A percentile compares a stretch with the other conserved stretches of the same genome.
Conservation (phyloP, 2,888 invertebrate species). For the Choreutis nemorana region DNA sequence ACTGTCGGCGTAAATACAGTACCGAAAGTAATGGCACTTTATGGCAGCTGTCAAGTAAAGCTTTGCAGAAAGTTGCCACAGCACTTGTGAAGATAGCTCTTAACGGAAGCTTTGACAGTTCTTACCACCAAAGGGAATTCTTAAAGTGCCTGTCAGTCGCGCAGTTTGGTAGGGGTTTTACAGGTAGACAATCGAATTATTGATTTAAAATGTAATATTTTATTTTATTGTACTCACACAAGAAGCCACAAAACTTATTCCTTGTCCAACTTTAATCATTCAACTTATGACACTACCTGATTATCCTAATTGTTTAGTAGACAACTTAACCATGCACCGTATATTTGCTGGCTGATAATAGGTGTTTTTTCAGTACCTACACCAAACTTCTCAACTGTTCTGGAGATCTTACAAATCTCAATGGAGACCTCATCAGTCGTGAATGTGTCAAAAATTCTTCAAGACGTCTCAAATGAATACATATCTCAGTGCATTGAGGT, state of each 20-base stretch:
- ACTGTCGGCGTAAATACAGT: slow-evolving; percentile 46
- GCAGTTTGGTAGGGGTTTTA: slow-evolving; percentile 64
- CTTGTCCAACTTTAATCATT: slow-evolving; percentile 1
- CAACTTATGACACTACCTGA: slow-evolving; percentile 1
- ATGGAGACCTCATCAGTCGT: slow-evolving; percentile 62
- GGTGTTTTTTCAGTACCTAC: slow-evolving; percentile 38
- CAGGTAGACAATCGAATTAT: slow-evolving; percentile 26
- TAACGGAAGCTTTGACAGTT: slow-evolving; percentile 68
- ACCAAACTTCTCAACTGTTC: slow-evolving; percentile 42
- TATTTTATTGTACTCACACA: not conserved
- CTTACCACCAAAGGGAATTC: slow-evolving; percentile 70
- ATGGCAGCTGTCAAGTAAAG: slow-evolving; percentile 54
- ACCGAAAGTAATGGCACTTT: slow-evolving; percentile 28
- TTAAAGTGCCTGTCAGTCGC: slow-evolving; percentile 65
- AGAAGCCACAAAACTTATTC: not conserved
- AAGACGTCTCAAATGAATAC: slow-evolving; percentile 46
- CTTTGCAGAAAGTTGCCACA: slow-evolving; percentile 64
- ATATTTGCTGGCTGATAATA: not conserved
- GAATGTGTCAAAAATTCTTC: slow-evolving; percentile 53
- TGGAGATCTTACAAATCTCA: slow-evolving; percentile 65
- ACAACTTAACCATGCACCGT: too few species aligned
- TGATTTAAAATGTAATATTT: not conserved
- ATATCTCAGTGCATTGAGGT: slow-evolving; percentile 61
- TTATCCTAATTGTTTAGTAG: too few species aligned
- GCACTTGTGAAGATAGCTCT: slow-evolving; percentile 69